Conservation (phyloP, 2,888 invertebrate genomes). For the Eristalinus sepulchralis region DNA sequence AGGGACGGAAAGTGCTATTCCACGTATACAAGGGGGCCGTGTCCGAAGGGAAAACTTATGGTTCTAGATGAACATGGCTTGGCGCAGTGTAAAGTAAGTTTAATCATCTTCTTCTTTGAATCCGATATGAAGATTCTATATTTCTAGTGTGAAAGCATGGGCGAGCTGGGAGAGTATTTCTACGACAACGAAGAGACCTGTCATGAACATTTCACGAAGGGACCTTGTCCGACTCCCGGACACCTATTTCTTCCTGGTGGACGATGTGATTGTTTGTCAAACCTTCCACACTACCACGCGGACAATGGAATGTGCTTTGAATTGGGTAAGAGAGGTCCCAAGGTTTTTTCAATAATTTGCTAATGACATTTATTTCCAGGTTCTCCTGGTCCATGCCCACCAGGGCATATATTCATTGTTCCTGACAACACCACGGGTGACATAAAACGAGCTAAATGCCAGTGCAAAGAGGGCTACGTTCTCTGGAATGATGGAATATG, state of each 20-base stretch:
- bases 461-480: constrained; percentile 87
- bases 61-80: constrained; percentile 84
- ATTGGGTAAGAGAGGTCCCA: constrained; percentile 82
- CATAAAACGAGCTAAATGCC: constrained; percentile 83
- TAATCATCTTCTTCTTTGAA: neutral
- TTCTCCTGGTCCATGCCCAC: constrained; percentile 87
- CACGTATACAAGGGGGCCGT: constrained; percentile 87
- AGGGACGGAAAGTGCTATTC: constrained; percentile 88
- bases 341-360: neutral
- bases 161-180: constrained; percentile 83
- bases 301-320: constrained; percentile 87
- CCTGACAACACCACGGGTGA: constrained; percentile 76
- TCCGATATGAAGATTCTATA: neutral
- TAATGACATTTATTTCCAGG: constrained; percentile 81
- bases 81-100: constrained; percentile 85
- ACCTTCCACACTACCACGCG: constrained; percentile 88
- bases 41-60: constrained; percentile 87
- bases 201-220: constrained; percentile 89
- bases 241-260: constrained; percentile 88
- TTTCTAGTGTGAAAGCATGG: constrained; percentile 82
- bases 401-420: constrained; percentile 87
- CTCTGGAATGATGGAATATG: constrained; percentile 86
- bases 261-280: constrained; percentile 87
- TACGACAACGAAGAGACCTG: constrained; percentile 86
- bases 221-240: constrained; percentile 89